These are phyloP conservation scores for Muraenolepis orangiensis DNA, from an alignment of 2,797 vertebrate genomes.

Conservation along the genomic window DNA sequence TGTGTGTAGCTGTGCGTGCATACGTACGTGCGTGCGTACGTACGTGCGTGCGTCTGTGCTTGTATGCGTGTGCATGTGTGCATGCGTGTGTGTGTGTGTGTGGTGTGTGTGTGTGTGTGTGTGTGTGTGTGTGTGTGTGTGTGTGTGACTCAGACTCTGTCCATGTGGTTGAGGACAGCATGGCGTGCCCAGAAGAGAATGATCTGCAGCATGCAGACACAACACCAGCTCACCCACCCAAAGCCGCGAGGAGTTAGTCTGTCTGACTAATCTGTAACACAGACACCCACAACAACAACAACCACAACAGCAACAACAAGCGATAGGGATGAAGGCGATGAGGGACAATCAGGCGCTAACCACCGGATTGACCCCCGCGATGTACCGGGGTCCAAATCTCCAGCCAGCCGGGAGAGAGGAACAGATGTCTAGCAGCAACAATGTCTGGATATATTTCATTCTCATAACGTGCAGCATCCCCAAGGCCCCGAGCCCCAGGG, in stretches of 20 bases:
- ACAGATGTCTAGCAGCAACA: no score
- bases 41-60: slow-evolving; percentile 37
- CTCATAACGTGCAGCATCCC: no score
- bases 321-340: background rate
- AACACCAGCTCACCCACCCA: slow-evolving; percentile 21
- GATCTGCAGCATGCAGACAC: slow-evolving; percentile 44
- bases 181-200: slow-evolving; percentile 54
- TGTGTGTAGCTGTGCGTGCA: slow-evolving; percentile 30
- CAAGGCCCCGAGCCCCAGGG: no score
- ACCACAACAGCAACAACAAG: background rate
- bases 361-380: no score
- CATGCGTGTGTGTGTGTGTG: slow-evolving; percentile 54
- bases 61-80: slow-evolving; percentile 53
- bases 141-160: slow-evolving; percentile 62
- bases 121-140: slow-evolving; percentile 64
- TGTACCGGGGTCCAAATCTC: no score
- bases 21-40: slow-evolving; percentile 17
- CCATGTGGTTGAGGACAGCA: slow-evolving; percentile 41
- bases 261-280: background rate
- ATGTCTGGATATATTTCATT: no score
- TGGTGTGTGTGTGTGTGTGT: slow-evolving; percentile 50
- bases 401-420: no score
- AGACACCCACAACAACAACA: background rate
- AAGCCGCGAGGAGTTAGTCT: background rate
- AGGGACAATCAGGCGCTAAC: no score